Conservation (phyloP, 2,797 vertebrate species). For the Bradypus variegatus region DNA sequence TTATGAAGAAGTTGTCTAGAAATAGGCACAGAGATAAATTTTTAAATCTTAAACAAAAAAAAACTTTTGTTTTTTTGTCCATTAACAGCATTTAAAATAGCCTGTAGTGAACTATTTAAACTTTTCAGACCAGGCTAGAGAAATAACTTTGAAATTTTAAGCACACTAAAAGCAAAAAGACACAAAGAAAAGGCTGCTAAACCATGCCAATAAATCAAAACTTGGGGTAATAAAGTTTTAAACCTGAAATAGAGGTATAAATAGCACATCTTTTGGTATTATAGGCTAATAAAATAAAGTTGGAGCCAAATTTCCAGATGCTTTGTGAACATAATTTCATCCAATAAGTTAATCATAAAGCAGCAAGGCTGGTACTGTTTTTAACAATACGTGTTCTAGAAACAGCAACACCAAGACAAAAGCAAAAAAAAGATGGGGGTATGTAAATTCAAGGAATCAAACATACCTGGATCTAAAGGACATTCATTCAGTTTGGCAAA, state of each 20-base stretch:
- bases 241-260: constrained; percentile 15
- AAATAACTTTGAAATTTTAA: constrained; percentile 19
- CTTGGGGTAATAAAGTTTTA: neutral
- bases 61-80: neutral
- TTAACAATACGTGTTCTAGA: neutral
- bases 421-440: neutral
- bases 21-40: constrained; percentile 11
- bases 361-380: neutral
- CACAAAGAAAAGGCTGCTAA: neutral
- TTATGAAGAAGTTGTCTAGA: constrained; percentile 10
- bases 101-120: neutral
- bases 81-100: neutral
- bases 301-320: neutral
- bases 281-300: neutral
- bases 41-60: neutral
- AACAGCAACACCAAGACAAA: neutral
- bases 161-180: neutral
- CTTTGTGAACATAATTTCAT: neutral
- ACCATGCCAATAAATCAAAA: neutral
- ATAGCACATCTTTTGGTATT: neutral
- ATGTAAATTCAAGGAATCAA: neutral
- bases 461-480: constrained; percentile 93
- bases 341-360: neutral
- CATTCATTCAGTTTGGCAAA: constrained; percentile 96
- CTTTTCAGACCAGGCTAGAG: neutral